These are phyloP conservation scores for Abrostola triplasia DNA, from an alignment of 2,888 invertebrate species.

Conservation along the genomic window DNA sequence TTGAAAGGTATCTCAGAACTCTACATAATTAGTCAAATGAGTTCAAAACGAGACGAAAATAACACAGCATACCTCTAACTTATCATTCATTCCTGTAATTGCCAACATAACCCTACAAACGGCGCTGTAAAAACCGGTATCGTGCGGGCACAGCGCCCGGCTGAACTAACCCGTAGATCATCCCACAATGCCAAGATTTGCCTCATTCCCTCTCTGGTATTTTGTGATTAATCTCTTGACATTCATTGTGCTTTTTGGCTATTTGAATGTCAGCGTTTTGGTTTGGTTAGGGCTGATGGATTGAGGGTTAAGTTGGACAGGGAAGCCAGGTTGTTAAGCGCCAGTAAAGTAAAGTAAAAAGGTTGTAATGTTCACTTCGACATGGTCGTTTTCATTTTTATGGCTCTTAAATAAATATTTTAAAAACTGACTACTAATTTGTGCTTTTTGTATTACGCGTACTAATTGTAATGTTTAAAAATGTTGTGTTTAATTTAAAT, in stretches of 20 bases:
- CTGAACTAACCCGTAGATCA: slow-evolving; percentile 41
- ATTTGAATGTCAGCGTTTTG: slow-evolving; percentile 37
- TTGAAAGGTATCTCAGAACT: no score
- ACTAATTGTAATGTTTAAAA: no score
- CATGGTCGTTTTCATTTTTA: no score
- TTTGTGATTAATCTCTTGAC: slow-evolving; percentile 42
- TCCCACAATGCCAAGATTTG: slow-evolving; percentile 38
- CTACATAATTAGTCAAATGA: no score
- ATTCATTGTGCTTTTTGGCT: slow-evolving; percentile 39
- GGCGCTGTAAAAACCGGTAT: slow-evolving; percentile 23
- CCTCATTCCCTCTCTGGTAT: slow-evolving; percentile 38
- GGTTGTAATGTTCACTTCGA: not conserved
- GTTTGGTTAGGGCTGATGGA: slow-evolving; percentile 18
- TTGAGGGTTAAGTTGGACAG: not conserved
- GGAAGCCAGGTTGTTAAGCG: not conserved
- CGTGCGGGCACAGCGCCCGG: slow-evolving; percentile 28
- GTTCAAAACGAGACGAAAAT: no score
- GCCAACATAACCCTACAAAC: not conserved
- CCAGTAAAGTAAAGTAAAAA: not conserved
- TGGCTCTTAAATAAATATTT: no score
- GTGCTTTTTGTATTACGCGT: no score
- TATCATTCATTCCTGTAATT: not conserved
- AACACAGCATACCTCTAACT: not conserved
- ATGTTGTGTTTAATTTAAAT: no score
- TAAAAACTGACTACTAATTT: no score